Conservation (phyloP, 2,113 vertebrate species). For the Pyxicephalus adspersus region DNA sequence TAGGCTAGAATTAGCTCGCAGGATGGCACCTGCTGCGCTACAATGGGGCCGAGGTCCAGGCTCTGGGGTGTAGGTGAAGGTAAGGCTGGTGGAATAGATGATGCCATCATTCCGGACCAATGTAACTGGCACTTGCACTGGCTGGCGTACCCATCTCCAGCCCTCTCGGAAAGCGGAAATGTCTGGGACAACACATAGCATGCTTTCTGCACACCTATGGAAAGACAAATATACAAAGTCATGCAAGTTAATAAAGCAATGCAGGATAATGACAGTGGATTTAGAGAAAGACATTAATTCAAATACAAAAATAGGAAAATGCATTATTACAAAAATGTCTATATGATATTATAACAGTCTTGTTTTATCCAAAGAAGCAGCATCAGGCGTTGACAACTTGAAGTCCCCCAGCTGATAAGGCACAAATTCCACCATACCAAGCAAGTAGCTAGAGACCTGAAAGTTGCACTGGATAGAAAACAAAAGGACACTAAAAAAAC, state of each 20-base stretch:
- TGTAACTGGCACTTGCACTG: conserved; percentile 97
- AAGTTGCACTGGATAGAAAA: not conserved
- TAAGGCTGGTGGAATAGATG: conserved; percentile 99
- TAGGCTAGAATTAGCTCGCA: conserved; percentile 86
- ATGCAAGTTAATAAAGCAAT: too few species aligned
- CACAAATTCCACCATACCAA: too few species aligned
- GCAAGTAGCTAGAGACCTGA: too few species aligned
- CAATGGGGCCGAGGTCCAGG: conserved; percentile 96
- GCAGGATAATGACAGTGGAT: too few species aligned
- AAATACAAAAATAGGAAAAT: too few species aligned
- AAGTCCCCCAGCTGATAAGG: too few species aligned
- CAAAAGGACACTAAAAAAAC: not conserved
- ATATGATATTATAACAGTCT: too few species aligned
- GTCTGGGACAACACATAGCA: conserved; percentile 97
- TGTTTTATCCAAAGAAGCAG: too few species aligned
- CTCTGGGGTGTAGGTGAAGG: conserved; percentile 98
- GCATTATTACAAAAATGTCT: too few species aligned
- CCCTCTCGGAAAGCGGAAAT: conserved; percentile 99
- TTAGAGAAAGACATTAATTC: too few species aligned
- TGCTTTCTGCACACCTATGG: conserved; percentile 93
- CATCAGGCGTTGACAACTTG: too few species aligned
- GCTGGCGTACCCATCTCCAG: conserved; percentile 98
- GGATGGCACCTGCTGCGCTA: conserved; percentile 95
- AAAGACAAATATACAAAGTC: not conserved
- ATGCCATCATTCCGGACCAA: conserved; percentile 97